A percentile compares a stretch with the other conserved stretches of the same genome.
Evolutionary conservation across 2,888 invertebrate species (phyloP).

Genomic region (Elysia crispata): DNA sequence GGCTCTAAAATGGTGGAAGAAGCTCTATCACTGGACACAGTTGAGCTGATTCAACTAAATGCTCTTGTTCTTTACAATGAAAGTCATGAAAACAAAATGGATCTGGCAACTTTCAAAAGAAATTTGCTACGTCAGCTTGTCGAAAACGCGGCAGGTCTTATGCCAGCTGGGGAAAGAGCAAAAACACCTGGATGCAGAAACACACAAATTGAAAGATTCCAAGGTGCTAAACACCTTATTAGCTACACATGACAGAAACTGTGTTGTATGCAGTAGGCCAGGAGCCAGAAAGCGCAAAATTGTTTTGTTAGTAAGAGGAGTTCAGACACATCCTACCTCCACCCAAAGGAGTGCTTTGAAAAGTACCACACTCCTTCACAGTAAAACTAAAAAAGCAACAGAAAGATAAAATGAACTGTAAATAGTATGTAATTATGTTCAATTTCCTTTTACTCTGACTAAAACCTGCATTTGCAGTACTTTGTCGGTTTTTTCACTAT

Average conservation of each 20-base stretch:
- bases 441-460: too few species aligned
- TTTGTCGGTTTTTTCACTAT: too few species aligned
- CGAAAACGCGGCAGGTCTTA: background rate
- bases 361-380: too few species aligned
- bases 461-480: too few species aligned
- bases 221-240: background rate
- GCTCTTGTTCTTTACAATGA: background rate
- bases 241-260: background rate
- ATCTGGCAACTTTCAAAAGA: background rate
- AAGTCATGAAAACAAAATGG: background rate
- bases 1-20: too few species aligned
- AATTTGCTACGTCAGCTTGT: background rate
- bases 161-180: background rate
- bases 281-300: background rate
- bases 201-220: background rate
- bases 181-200: background rate
- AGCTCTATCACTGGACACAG: too few species aligned
- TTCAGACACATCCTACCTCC: background rate
- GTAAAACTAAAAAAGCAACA: too few species aligned
- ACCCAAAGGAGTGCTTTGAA: too few species aligned
- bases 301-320: too few species aligned
- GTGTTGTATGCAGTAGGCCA: background rate
- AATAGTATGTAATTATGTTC: too few species aligned
- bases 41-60: background rate
- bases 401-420: too few species aligned